Conservation (phyloP, 2,797 vertebrate genomes). For the Philypnodon macrostomus region DNA sequence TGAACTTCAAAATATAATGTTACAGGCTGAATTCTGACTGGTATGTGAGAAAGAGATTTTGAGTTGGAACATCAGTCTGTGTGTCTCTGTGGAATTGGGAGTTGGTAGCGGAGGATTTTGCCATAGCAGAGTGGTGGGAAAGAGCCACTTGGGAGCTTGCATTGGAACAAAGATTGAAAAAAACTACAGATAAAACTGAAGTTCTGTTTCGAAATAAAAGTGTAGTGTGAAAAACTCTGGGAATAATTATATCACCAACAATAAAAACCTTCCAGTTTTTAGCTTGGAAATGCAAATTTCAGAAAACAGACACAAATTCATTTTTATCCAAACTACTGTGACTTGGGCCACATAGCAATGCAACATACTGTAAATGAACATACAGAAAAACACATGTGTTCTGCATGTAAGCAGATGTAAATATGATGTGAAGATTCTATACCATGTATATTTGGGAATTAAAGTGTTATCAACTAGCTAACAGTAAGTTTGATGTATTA, state of each 20-base stretch:
- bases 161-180: slow-evolving; percentile 5
- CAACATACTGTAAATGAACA: too few species aligned
- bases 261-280: too few species aligned
- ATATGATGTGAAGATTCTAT: too few species aligned
- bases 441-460: too few species aligned
- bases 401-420: too few species aligned
- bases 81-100: slow-evolving; percentile 1
- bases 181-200: background rate
- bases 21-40: background rate
- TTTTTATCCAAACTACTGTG: too few species aligned
- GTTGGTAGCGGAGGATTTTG: background rate
- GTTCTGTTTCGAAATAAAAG: background rate
- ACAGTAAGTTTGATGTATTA: too few species aligned
- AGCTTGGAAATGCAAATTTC: too few species aligned
- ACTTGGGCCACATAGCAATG: too few species aligned
- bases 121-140: background rate
- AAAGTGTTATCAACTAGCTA: too few species aligned
- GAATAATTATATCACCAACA: background rate
- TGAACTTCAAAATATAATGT: slow-evolving; percentile 37
- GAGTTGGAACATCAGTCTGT: background rate
- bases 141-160: slow-evolving; percentile 4
- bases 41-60: background rate
- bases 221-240: background rate
- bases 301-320: too few species aligned
- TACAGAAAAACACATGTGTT: too few species aligned